These are phyloP conservation scores for Drosophila fuyamai DNA, from an alignment of 1,140 invertebrate species.

Conservation along the genomic window DNA sequence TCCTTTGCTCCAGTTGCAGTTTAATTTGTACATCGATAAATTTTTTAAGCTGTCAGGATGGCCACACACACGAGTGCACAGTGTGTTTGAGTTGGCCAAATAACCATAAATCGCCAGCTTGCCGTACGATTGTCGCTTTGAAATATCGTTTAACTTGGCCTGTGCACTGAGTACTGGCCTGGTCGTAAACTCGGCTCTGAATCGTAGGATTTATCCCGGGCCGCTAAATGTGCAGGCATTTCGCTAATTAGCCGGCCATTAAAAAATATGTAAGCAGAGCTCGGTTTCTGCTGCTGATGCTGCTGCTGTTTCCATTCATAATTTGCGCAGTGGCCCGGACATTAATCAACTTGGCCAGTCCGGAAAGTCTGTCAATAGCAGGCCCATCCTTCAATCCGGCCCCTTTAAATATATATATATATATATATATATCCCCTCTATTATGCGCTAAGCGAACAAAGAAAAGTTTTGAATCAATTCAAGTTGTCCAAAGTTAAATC, in stretches of 20 bases:
- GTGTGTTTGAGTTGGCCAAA: conserved; percentile 47
- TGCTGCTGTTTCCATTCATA: conserved; percentile 38
- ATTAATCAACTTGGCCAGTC: conserved; percentile 52
- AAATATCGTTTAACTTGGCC: conserved; percentile 70
- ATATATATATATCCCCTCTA: conserved; percentile 11
- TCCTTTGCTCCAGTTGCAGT: conserved; percentile 58
- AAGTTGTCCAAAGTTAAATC: conserved; percentile 82
- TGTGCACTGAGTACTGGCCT: background rate
- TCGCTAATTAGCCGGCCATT: conserved; percentile 63
- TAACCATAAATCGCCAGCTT: conserved; percentile 67
- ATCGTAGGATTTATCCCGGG: conserved; percentile 30
- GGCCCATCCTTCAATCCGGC: conserved; percentile 18
- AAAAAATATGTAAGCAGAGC: conserved; percentile 53
- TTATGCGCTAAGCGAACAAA: conserved; percentile 64
- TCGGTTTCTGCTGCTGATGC: conserved; percentile 6
- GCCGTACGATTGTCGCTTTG: conserved; percentile 66
- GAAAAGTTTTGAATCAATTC: conserved; percentile 83
- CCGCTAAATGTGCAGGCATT: conserved; percentile 55
- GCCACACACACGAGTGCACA: conserved; percentile 16
- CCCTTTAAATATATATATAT: background rate
- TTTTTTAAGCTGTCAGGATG: conserved; percentile 74
- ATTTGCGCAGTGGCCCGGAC: conserved; percentile 53
- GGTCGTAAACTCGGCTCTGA: conserved; percentile 4
- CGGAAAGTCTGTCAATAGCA: conserved; percentile 62
- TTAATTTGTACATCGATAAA: conserved; percentile 82